Evolutionary conservation across 30 jellyfish, hydroid and myxozoan species (phyloP).

Genomic region (Clytia hemisphaerica): DNA sequence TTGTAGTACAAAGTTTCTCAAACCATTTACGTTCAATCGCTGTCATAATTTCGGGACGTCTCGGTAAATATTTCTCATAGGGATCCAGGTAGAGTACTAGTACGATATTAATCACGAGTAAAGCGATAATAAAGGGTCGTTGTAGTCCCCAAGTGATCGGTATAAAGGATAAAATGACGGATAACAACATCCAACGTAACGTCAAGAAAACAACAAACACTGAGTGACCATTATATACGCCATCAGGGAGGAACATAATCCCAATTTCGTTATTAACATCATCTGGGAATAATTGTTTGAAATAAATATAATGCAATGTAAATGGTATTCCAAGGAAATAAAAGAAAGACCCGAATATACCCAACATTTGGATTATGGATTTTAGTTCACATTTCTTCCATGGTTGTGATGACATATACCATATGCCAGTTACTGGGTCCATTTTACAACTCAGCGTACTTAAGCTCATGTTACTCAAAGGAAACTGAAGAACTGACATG

Average conservation of each 20-base stretch:
- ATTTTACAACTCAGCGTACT: constrained; percentile 84
- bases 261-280: constrained; percentile 68
- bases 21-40: constrained; percentile 72
- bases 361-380: constrained; percentile 75
- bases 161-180: constrained; percentile 68
- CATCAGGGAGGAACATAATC: constrained; percentile 79
- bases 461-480: constrained; percentile 90
- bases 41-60: constrained; percentile 67
- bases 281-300: constrained; percentile 75
- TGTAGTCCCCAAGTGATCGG: constrained; percentile 95
- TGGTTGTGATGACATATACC: constrained; percentile 95
- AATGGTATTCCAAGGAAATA: constrained; percentile 92
- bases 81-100: constrained; percentile 63
- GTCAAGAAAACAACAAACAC: constrained; percentile 62
- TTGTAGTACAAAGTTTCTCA: constrained; percentile 71
- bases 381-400: constrained; percentile 82
- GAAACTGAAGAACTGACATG: constrained; percentile 87
- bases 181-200: constrained; percentile 83
- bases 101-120: constrained; percentile 59
- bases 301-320: constrained; percentile 79
- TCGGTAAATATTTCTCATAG: constrained; percentile 64
- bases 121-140: constrained; percentile 62
- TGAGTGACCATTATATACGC: constrained; percentile 54
- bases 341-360: constrained; percentile 73
- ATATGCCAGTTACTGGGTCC: constrained; percentile 65